A percentile compares a stretch with the other conserved stretches of the same genome.
These are phyloP conservation scores for Brachionus rotundiformis DNA, from an alignment of 1,140 invertebrate genomes.

Conservation along the genomic window DNA sequence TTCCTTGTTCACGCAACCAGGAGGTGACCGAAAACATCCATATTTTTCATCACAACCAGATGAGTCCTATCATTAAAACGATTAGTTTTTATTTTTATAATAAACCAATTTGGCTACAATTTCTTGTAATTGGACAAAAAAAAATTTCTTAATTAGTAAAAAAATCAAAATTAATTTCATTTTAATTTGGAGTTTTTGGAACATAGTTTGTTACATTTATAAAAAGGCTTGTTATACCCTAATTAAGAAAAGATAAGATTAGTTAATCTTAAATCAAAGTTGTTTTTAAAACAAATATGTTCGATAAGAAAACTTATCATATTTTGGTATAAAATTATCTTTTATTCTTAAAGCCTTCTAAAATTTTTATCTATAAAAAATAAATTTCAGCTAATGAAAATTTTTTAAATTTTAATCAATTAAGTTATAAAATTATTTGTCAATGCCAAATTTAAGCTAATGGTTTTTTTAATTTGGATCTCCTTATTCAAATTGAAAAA, in stretches of 20 bases:
- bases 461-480: no score
- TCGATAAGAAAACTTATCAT: no score
- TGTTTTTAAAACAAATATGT: no score
- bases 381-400: no score
- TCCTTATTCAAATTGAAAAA: no score
- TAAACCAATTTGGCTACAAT: not conserved
- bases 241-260: conserved; percentile 9
- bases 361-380: no score
- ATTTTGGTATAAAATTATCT: no score
- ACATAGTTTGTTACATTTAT: no score
- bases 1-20: not conserved
- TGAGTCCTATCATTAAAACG: not conserved
- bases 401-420: no score
- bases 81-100: not conserved
- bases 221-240: not conserved
- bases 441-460: no score
- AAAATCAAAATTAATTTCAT: not conserved
- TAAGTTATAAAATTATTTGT: no score
- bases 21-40: not conserved
- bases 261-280: not conserved
- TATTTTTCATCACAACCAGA: not conserved
- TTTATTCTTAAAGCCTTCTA: no score
- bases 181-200: not conserved
- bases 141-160: not conserved
- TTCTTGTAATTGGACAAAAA: not conserved